Evolutionary conservation across 2,113 vertebrate species (phyloP), one percentile per base, ranked within the genome.

Genomic region (Fregata magnificens): DNA sequence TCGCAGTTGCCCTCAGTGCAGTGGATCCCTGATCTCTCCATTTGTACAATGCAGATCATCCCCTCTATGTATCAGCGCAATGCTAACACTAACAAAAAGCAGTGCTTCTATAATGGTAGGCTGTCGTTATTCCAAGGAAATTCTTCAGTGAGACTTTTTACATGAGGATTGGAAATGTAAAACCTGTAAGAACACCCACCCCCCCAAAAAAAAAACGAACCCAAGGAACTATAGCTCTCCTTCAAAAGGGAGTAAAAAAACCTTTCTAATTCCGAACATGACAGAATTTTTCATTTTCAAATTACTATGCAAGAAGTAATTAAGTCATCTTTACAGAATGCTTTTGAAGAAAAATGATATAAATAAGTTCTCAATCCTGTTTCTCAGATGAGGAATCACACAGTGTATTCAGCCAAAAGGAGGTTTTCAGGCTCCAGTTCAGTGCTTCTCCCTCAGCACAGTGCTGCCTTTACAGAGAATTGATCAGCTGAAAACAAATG

Each of bases 401-500:
- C 3, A 45, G 34, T 5, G 19, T 50, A n/a, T 76, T 88, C 62
- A 88, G 65, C 81, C 70, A 69, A 70, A 73, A 42, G 63, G 44
- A 55, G 36, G 49, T 65, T 92, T 97, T 71, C 6, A 49, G 31
- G 56, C 44, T 82, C 77, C 94, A 92, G 36, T 45, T 77, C 55
- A 74, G 52, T 21, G 86, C 76, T 67, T 67, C 52, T 86, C 81
- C 76, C 79, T 84, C 56, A 82, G 34, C 69, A 66, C 15, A 28
- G 14, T 2, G 16, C 36, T 88, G 58, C 49, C 58, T 85, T 91
- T 76, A 66, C 29, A 53, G 67, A 67, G 72, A 81, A 86, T 1
- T 78, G 76, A 95, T 95, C 61, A 72, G 44, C 58, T 84, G 88
- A 79, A 76, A 94, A 85, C 65, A 94, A 95, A 89, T 40, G n/a